These are phyloP conservation scores for Acanthochromis polyacanthus DNA, from an alignment of 2,113 vertebrate species.

Conservation along the genomic window DNA sequence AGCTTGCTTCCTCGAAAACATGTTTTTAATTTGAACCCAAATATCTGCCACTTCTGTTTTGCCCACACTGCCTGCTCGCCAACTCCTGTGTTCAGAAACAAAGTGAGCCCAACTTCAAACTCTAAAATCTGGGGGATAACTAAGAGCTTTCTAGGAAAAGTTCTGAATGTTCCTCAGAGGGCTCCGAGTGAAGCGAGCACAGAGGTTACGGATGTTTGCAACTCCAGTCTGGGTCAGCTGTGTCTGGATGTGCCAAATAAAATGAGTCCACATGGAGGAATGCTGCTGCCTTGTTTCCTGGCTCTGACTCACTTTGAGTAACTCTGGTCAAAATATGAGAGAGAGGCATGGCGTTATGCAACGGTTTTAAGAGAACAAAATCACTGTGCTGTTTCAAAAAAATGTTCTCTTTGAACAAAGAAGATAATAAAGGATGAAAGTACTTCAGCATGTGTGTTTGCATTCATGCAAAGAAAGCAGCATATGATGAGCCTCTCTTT, in stretches of 20 bases:
- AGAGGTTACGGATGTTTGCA: conserved; percentile 30
- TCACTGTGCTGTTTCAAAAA: neutral
- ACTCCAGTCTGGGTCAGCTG: conserved; percentile 47
- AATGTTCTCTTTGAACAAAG: neutral
- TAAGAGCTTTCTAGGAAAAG: conserved; percentile 54
- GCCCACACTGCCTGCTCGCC: neutral
- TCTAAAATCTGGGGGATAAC: neutral
- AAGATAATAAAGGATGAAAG: neutral
- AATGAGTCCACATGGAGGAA: conserved; percentile 42
- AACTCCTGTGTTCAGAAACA: neutral
- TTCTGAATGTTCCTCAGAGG: conserved; percentile 45
- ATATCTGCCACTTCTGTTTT: neutral
- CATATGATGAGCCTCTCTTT: too few species aligned
- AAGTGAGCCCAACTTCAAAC: conserved; percentile 14
- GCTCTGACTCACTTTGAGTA: conserved; percentile 32
- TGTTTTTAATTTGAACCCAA: neutral
- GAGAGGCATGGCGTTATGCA: conserved; percentile 19
- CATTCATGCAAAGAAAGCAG: neutral
- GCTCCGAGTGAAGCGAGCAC: conserved; percentile 6
- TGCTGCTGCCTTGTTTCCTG: conserved; percentile 41
- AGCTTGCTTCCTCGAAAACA: neutral
- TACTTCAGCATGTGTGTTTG: neutral
- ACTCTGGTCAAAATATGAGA: conserved; percentile 35
- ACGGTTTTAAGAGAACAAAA: conserved; percentile 12
- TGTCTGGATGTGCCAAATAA: conserved; percentile 48